Evolutionary conservation across 2,888 invertebrate species (phyloP), one percentile per base, ranked within the genome.

Genomic region (Muscina levida): DNA sequence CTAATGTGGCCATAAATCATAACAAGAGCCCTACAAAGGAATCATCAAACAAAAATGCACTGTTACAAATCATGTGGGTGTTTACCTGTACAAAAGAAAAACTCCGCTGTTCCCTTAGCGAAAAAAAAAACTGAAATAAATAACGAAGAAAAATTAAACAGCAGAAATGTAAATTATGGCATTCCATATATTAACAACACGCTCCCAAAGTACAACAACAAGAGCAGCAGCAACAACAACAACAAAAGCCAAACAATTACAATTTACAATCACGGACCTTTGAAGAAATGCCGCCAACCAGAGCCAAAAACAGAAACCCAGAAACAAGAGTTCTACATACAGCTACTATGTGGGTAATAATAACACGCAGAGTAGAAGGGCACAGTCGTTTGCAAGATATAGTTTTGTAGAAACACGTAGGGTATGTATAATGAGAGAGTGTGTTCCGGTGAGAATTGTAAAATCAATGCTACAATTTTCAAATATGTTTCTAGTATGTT

Each of bases 81-180:
- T 81, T 71, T 76, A 46, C 19, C 13, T 31, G 11, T 22, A n/a
- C n/a, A n/a, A n/a, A n/a, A n/a, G n/a, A 10, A 39, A 15, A 42
- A 8, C 42, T 42, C 42, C 26, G 26, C 3, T 19, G 62, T 42
- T 39, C 19, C 26, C 11, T 17, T 77, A 74, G 51, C 66, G 72
- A 31, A 31, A 31, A 31, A 31, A 31, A 31, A 31, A 31, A 31
- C 31, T 5, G 57, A 70, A 31, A 68, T 66, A 73, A 22, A 66
- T 66, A 66, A 66, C 39, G 62, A 42, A 42, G 22, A 42, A 62
- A 62, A 62, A 22, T 62, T 42, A n/a, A 77, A 53, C 39, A 68
- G 31, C 57, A 72, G 31, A 62, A 81, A 77, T 72, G 74, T 77
- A 81, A 81, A 81, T 81, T 81, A 81, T 81, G 77, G 67, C 77